Evolutionary conservation across 2,113 vertebrate species (phyloP).

Genomic region (Diphyllodes magnificus): DNA sequence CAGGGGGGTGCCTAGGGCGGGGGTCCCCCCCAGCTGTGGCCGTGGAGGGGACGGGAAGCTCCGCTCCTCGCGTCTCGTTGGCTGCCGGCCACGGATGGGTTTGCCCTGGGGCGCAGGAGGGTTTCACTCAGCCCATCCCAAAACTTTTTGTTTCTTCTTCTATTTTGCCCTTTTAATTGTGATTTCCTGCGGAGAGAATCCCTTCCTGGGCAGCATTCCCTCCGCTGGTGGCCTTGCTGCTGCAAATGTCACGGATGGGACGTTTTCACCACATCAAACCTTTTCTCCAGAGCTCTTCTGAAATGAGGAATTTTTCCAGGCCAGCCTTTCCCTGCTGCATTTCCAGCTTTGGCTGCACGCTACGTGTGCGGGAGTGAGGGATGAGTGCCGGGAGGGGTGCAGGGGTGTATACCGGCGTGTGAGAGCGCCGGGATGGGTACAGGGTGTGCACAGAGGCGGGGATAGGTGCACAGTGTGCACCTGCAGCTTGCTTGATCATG

Average conservation of each 20-base stretch:
- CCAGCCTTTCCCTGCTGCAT: neutral
- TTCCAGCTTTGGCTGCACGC: neutral
- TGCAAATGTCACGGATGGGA: neutral
- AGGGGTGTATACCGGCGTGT: neutral
- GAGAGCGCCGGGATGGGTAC: too few relatives aligned
- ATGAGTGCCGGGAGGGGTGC: neutral
- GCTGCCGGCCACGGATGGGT: fast-evolving
- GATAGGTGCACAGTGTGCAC: fast-evolving
- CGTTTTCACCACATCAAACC: neutral
- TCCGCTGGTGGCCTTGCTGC: neutral
- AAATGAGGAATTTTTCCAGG: neutral
- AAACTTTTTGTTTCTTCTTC: neutral
- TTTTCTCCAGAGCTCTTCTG: neutral
- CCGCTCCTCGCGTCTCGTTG: neutral
- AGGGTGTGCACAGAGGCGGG: too few relatives aligned
- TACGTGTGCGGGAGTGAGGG: neutral
- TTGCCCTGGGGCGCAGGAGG: neutral
- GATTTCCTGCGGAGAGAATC: neutral
- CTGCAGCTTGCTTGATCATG: neutral
- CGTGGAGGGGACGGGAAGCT: neutral
- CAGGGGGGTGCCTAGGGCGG: fast-evolving
- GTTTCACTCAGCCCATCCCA: neutral
- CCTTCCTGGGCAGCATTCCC: neutral
- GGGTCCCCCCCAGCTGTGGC: neutral
- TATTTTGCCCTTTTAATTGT: neutral